phyloP scores from a whole-genome alignment of 2,113 vertebrate genomes.

The Cettia cetti region DNA sequence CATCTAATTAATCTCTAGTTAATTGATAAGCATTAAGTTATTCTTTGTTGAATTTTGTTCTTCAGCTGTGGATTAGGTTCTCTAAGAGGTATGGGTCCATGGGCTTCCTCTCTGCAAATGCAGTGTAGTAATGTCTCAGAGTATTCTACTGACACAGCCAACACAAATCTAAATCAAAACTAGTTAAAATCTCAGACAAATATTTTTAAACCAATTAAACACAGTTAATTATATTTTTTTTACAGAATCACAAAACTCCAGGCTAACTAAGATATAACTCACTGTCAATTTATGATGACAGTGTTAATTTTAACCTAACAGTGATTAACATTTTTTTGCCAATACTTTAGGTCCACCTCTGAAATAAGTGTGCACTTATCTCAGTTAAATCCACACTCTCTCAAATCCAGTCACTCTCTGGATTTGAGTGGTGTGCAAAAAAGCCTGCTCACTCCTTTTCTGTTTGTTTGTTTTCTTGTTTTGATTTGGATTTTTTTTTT shows the following conservation, averaged over 20 bases:
- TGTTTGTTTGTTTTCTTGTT: not conserved
- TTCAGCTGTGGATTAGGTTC: not conserved
- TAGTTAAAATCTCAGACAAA: not conserved
- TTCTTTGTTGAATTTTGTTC: not conserved
- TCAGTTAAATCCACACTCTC: too few relatives aligned
- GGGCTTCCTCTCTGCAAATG: not conserved
- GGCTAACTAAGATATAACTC: not conserved
- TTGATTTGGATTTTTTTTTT: not conserved
- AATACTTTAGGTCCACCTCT: not conserved
- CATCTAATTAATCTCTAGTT: not conserved
- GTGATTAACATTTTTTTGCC: not conserved
- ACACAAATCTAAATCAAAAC: not conserved
- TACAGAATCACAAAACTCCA: not conserved
- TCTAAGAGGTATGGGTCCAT: not conserved
- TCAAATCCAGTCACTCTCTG: not conserved
- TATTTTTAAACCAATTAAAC: not conserved
- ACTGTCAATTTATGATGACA: not conserved
- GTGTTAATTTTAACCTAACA: not conserved
- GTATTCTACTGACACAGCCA: not conserved
- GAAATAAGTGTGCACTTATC: not conserved
- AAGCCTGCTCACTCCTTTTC: not conserved
- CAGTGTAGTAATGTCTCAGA: not conserved
- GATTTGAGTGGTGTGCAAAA: not conserved
- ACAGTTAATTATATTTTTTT: not conserved
- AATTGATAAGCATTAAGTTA: not conserved